Evolutionary conservation across 2,888 invertebrate species (phyloP).

Genomic region (Petrolisthes cinctipes): DNA sequence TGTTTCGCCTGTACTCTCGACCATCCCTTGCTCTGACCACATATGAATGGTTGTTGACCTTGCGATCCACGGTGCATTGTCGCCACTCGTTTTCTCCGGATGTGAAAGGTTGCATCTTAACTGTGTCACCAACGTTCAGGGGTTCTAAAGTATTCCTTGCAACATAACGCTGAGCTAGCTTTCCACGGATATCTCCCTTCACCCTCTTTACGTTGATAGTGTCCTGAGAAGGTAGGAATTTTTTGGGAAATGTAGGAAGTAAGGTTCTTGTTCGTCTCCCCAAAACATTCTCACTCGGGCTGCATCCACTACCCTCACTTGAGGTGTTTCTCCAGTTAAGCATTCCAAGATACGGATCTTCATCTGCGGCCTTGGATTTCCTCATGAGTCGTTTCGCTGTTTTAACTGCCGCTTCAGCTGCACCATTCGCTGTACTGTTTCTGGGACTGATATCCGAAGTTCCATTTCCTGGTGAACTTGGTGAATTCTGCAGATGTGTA

Average conservation of each 20-base stretch:
- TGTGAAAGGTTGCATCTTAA: not conserved
- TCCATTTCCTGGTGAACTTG: not conserved
- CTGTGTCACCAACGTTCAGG: not conserved
- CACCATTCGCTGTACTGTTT: slow-evolving; percentile 29
- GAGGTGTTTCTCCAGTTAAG: slow-evolving; percentile 20
- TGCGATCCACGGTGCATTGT: not conserved
- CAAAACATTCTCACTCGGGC: not conserved
- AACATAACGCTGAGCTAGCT: not conserved
- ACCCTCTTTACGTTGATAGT: not conserved
- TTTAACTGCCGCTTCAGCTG: slow-evolving; percentile 15
- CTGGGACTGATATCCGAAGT: not conserved
- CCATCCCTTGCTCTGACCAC: not conserved
- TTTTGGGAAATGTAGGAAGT: not conserved
- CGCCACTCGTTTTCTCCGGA: not conserved
- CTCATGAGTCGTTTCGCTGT: not conserved
- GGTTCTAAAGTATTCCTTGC: not conserved
- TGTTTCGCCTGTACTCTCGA: not conserved
- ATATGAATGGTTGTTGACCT: not conserved
- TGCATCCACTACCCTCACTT: not conserved
- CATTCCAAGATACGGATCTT: slow-evolving; percentile 16
- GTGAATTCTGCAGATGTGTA: slow-evolving; percentile 5
- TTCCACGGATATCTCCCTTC: not conserved
- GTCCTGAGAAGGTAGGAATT: not conserved
- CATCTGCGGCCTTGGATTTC: not conserved
- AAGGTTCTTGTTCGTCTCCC: not conserved